Percentiles rank a stretch among this genome's conserved stretches.
phyloP scores from a whole-genome alignment of 2,888 invertebrate species.

The Melolontha melolontha region DNA sequence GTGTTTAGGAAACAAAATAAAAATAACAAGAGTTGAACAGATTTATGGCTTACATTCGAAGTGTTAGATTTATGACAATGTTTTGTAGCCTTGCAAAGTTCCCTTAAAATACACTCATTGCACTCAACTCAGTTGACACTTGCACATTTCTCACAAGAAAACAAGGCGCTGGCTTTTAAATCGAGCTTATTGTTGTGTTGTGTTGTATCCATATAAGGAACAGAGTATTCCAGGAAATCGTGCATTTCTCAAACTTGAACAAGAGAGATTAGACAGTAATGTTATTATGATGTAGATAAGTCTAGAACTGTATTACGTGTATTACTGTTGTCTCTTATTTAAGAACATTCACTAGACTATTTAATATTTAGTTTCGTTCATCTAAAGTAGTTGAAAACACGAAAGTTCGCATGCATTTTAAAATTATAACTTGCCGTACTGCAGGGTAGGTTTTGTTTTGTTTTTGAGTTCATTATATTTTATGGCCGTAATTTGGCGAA shows the following conservation, averaged over 20 bases:
- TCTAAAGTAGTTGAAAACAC: constrained; percentile 22
- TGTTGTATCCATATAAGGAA: constrained; percentile 20
- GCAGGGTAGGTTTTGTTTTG: neutral
- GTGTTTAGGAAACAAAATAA: constrained; percentile 11
- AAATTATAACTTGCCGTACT: constrained; percentile 19
- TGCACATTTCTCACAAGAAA: constrained; percentile 44
- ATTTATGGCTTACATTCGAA: constrained; percentile 42
- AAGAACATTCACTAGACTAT: constrained; percentile 21
- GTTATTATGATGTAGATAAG: constrained; percentile 45
- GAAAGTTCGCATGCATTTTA: constrained; percentile 26
- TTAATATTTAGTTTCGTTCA: constrained; percentile 32
- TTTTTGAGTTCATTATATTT: constrained; percentile 4
- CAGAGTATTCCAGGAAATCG: constrained; percentile 38
- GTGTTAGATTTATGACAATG: constrained; percentile 45
- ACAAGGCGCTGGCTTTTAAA: constrained; percentile 44
- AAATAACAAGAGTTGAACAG: constrained; percentile 14
- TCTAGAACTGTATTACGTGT: constrained; percentile 30
- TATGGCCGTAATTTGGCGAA: neutral
- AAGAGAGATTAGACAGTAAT: constrained; percentile 43
- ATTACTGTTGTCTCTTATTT: constrained; percentile 25
- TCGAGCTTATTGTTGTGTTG: constrained; percentile 45
- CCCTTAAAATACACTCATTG: constrained; percentile 43
- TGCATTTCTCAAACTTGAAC: constrained; percentile 42
- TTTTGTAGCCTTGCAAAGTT: constrained; percentile 43
- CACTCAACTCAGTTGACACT: constrained; percentile 44